Evolutionary conservation across 2,113 vertebrate genomes (phyloP).

Genomic region (Dipodomys merriami): DNA sequence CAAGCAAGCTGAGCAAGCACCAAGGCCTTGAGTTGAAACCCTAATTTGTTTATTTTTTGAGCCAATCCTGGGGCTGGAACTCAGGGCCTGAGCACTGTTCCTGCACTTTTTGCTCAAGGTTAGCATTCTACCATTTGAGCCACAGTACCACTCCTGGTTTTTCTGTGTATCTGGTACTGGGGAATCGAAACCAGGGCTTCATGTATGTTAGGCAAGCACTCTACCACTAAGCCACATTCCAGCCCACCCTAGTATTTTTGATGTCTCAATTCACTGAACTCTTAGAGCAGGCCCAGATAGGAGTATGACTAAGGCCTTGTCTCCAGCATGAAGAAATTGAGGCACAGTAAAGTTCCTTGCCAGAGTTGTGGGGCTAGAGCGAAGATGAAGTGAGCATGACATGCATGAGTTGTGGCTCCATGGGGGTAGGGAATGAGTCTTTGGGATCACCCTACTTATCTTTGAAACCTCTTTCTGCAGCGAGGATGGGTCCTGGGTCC

Average conservation of each 20-base stretch:
- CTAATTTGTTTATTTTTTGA: too few species aligned
- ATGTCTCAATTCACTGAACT: not conserved
- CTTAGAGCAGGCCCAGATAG: not conserved
- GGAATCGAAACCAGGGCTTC: too few species aligned
- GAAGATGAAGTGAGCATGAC: not conserved
- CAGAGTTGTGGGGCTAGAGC: not conserved
- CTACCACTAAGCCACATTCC: too few species aligned
- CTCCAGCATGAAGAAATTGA: constrained; percentile 1
- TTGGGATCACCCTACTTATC: not conserved
- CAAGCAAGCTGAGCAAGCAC: too few species aligned
- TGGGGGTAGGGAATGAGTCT: not conserved
- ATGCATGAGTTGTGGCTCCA: not conserved
- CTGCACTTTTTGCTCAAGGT: too few species aligned
- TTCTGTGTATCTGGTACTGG: too few species aligned
- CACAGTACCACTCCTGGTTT: too few species aligned
- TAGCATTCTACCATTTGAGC: too few species aligned
- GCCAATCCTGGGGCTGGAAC: too few species aligned
- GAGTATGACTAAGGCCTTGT: not conserved
- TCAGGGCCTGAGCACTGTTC: too few species aligned
- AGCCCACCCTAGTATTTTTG: not conserved
- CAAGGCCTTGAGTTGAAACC: too few species aligned
- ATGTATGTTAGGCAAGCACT: too few species aligned
- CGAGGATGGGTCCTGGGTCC: constrained; percentile 92
- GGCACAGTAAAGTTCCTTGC: not conserved
- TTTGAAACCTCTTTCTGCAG: constrained; percentile 81